These are phyloP conservation scores for Epinephelus coioides DNA, from an alignment of 2,797 vertebrate genomes.

Conservation along the genomic window DNA sequence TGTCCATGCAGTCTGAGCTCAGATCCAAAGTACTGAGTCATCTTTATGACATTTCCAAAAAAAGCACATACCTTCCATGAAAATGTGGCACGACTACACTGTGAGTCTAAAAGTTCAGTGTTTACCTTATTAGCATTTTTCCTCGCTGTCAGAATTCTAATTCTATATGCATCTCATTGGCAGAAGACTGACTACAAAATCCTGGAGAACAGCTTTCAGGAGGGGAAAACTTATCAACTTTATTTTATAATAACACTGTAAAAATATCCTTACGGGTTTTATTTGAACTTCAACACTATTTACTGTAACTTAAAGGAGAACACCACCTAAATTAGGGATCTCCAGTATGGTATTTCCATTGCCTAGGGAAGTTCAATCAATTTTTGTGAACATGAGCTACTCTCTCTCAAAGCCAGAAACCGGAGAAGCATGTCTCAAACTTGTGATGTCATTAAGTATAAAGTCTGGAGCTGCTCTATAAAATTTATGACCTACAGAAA, in stretches of 20 bases:
- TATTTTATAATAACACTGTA: not conserved
- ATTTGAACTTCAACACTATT: no score
- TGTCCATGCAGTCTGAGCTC: not conserved
- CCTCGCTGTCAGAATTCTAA: slow-evolving; percentile 20
- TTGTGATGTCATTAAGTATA: no score
- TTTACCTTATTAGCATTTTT: slow-evolving; percentile 33
- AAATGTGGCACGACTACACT: slow-evolving; percentile 3
- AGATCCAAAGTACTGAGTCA: slow-evolving; percentile 15
- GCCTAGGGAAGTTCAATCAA: no score
- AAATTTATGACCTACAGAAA: no score
- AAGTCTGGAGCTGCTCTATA: no score
- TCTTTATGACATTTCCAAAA: slow-evolving; percentile 1
- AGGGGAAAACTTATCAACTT: not conserved
- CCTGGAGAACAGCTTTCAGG: not conserved
- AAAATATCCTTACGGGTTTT: not conserved
- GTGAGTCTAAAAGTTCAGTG: slow-evolving; percentile 8
- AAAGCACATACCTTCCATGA: not conserved
- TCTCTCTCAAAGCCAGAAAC: no score
- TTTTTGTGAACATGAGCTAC: no score
- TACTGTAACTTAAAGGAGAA: no score
- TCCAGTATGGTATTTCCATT: no score
- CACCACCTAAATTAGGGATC: no score
- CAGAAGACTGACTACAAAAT: slow-evolving; percentile 2
- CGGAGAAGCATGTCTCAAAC: no score
- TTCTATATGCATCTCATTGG: slow-evolving; percentile 29